Evolutionary conservation across 1,140 invertebrate species (phyloP), one percentile per base, ranked within the genome.

Genomic region (Homarus americanus): DNA sequence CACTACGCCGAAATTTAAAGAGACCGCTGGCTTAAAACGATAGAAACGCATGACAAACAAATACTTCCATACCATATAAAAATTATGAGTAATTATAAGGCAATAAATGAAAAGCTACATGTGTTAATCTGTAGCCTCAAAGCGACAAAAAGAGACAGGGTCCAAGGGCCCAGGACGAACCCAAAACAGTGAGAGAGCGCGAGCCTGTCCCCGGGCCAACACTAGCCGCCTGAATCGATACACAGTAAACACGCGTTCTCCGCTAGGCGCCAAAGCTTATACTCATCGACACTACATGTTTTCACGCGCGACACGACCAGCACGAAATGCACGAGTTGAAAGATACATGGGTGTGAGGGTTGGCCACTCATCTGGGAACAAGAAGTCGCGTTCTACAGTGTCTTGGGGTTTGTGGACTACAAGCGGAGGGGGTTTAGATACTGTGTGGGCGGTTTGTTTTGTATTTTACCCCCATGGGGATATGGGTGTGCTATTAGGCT

Each of bases 171-270:
- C 63, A 5, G 28, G 63, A 32, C 4, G 28, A 69, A 32, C n/a
- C 63, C 63, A 69, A 69, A 75, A 69, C 66, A 49, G 15, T n/a
- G 53, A 88, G 86, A 79, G 76, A 80, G 32, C 86, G 86, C 76
- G 86, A 36, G 73, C 28, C 76, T 32, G 34, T 17, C 58, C 78
- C 36, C 87, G 44, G 38, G 72, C 38, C 79, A 41, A 69, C 15
- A 83, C 38, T 58, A 10, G 53, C 36, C 80, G 80, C 34, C 80
- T 58, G 79, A 90, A 90, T 90, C 87, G 87, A 90, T 90, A 90
- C 66, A 90, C 79, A 34, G 87, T 90, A 90, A 90, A 90, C 87
- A 90, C 87, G 87, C 87, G 87, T 53, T 90, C 87, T 76, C 79
- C 36, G 79, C 87, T 82, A 90, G 87, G 87, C 87, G 87, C 87